Evolutionary conservation across 2,888 invertebrate genomes (phyloP), one percentile per base, ranked within the genome.

Genomic region (Dryomyza anilis): DNA sequence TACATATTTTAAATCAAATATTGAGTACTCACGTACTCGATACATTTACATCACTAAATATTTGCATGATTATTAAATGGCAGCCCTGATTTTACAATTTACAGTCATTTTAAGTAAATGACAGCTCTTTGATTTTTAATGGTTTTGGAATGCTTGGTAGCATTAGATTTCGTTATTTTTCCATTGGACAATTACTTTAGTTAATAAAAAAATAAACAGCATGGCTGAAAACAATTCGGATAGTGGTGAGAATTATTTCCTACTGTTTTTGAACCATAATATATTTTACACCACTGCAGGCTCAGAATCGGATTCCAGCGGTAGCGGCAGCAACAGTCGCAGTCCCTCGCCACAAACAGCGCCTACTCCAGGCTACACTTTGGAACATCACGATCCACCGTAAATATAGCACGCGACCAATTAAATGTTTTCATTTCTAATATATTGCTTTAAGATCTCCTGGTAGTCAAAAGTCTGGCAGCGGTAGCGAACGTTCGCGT

Each of bases 281-380:
- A 29, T 43, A 6, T 27, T n/a, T n/a, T n/a, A n/a, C n/a, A n/a
- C n/a, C n/a, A 58, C 67, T 30, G 58, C 66, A 73, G 83, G 80
- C 52, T 80, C 83, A 2, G 81, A 73, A n/a, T 81, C 83, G 2
- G 78, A 76, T 45, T 78, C 77, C 10, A 78, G 79, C 62, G 75
- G 71, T 58, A 74, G 76, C 64, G 76, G 78, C 36, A 78, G 78
- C 63, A 70, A 71, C 46, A 82, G 80, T 67, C 74, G 77, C 16
- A 81, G 76, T 57, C 76, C 72, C 33, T 77, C 81, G 8, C 80
- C 82, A 6, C 76, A 73, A 71, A 73, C 71, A 66, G 77, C 70
- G 56, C 75, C 62, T 60, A 76, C 75, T 5, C 74, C 74, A 5
- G 76, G 73, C 6, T 69, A 67, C 50, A 67, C 71, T 10, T 63